These are phyloP conservation scores for Pseudomyrmex concolor DNA, from an alignment of 1,140 invertebrate genomes.

Conservation along the genomic window DNA sequence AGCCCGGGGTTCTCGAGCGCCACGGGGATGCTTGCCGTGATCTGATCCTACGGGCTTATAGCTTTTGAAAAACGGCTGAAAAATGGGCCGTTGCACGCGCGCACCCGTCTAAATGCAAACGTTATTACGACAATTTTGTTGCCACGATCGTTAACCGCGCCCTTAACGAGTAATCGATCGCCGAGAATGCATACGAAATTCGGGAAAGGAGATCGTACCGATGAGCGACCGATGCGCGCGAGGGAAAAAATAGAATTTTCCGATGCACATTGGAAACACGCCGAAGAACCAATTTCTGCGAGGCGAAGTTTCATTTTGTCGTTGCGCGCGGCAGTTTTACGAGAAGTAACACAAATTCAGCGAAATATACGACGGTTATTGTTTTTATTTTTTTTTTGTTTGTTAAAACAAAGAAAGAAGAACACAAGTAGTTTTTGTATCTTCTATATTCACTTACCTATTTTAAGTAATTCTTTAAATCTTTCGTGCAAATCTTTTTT, in stretches of 20 bases:
- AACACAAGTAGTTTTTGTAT: too few species aligned
- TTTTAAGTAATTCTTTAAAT: too few species aligned
- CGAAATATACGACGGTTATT: not conserved
- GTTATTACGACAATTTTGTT: constrained; percentile 59
- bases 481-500: too few species aligned
- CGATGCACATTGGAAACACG: constrained; percentile 30
- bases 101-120: constrained; percentile 46
- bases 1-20: constrained; percentile 60
- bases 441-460: not conserved
- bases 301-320: constrained; percentile 49
- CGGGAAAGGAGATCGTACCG: constrained; percentile 17
- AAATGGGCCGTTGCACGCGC: constrained; percentile 60
- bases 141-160: constrained; percentile 35
- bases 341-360: constrained; percentile 7
- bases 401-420: too few species aligned
- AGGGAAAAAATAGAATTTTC: constrained; percentile 49
- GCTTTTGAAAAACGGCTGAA: constrained; percentile 67
- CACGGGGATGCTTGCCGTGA: constrained; percentile 67
- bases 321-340: constrained; percentile 27
- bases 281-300: constrained; percentile 46
- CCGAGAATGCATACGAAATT: constrained; percentile 54
- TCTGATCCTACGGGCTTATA: constrained; percentile 67
- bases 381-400: not conserved
- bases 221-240: constrained; percentile 20
- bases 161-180: constrained; percentile 42